phyloP scores from a whole-genome alignment of 2,888 invertebrate genomes.

The Euzophera pinguis region DNA sequence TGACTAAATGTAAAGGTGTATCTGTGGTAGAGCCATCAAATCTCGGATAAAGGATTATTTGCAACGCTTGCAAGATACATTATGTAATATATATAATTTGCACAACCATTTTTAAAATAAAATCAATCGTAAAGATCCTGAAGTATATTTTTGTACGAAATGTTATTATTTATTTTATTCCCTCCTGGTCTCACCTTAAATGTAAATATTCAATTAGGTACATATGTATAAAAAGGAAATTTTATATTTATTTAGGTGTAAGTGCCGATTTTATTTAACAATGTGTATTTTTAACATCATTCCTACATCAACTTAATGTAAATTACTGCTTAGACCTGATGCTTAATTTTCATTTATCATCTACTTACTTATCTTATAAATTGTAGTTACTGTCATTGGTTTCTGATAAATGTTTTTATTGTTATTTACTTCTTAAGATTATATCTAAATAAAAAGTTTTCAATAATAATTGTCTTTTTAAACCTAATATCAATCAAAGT shows the following conservation, averaged over 20 bases:
- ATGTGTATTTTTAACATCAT: conserved; percentile 21
- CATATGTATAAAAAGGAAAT: conserved; percentile 27
- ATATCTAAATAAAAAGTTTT: conserved; percentile 35
- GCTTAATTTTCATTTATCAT: background rate
- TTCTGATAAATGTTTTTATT: conserved; percentile 39
- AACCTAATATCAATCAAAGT: background rate
- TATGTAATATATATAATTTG: background rate
- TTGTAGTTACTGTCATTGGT: conserved; percentile 12
- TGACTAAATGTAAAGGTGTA: too few species aligned
- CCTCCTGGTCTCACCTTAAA: conserved; percentile 29
- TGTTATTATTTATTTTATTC: background rate
- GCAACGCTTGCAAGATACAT: background rate
- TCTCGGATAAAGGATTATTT: too few species aligned
- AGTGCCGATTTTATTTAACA: conserved; percentile 26
- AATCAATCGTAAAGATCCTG: background rate
- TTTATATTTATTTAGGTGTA: conserved; percentile 44
- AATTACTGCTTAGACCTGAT: background rate
- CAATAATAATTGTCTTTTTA: conserved; percentile 1
- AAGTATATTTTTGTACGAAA: conserved; percentile 4
- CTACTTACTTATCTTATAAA: background rate
- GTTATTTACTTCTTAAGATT: conserved; percentile 63
- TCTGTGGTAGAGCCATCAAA: too few species aligned
- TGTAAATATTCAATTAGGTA: conserved; percentile 33
- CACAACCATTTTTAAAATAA: background rate
- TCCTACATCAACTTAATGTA: background rate